Percentiles rank a stretch among this genome's conserved stretches.
These are phyloP conservation scores for Melanostoma scalare DNA, from an alignment of 2,888 invertebrate species.

Conservation along the genomic window DNA sequence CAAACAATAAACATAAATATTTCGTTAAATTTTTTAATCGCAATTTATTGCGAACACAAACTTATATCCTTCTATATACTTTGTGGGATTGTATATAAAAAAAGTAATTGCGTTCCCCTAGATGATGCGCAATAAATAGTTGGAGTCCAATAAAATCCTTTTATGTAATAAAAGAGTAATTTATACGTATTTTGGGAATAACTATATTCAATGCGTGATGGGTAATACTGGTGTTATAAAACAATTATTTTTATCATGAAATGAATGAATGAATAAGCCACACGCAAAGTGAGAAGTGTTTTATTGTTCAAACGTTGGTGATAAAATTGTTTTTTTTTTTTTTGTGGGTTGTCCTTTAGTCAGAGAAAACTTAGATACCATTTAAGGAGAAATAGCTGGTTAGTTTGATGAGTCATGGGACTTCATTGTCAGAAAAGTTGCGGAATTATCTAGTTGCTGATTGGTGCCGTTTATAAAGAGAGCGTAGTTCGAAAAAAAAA, in stretches of 20 bases:
- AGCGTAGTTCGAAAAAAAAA: no score
- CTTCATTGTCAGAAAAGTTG: no score
- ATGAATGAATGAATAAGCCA: no score
- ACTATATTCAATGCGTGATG: slow-evolving; percentile 2
- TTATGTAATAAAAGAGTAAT: slow-evolving; percentile 32
- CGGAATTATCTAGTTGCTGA: no score
- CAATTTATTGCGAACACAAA: slow-evolving; percentile 45
- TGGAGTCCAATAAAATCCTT: slow-evolving; percentile 21
- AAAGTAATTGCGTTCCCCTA: slow-evolving; percentile 21
- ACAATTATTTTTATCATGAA: not conserved
- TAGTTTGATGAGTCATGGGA: no score
- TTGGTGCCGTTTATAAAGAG: no score
- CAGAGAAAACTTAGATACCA: no score
- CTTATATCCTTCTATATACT: not conserved
- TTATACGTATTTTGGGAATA: slow-evolving; percentile 36
- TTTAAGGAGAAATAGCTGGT: no score
- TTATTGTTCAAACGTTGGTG: no score
- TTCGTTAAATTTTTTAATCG: slow-evolving; percentile 37
- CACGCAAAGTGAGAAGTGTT: no score
- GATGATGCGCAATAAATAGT: slow-evolving; percentile 36
- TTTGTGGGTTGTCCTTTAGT: no score
- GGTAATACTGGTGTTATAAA: slow-evolving; percentile 9
- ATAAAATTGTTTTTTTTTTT: no score
- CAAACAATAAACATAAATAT: slow-evolving; percentile 40
- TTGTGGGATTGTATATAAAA: slow-evolving; percentile 13